Base-by-base conservation (phyloP, 2,888 invertebrate genomes). In the Agrochola macilenta region DNA sequence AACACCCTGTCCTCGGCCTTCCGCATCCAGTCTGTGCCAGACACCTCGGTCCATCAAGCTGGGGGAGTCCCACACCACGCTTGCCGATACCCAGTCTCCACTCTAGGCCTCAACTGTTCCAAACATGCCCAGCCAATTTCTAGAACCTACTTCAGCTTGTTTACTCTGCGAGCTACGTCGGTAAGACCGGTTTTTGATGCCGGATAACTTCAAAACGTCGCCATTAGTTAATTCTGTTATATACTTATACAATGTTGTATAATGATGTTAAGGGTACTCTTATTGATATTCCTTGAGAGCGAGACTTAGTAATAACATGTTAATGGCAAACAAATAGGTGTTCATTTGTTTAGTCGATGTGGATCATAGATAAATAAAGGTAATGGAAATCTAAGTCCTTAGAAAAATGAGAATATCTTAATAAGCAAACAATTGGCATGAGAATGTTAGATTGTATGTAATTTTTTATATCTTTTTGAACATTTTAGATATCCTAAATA, bases 261-360 rank as follows among this genome's bases (percentile, higher is more conserved):
- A 30, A 14, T 35, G 52, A 35, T 35, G 23, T 52, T n/a, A 58
- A 73, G 20, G 20, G 26, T 49, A 30, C 5, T 60, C 0, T 26
- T 71, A 46, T 72, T 72, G 60, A 81, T 69, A 65, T 69, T 75
- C 26, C 66, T 63, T n/a, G 52, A 72, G 49, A 39, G 61, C 9
- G 17, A 49, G 30, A 65, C 60, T 64, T 35, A 23, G 52, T 75
- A 65, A 58, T 73, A 49, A 72, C 72, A 35, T 39, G 69, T 73
- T 72, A 69, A 58, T 43, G 5, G 49, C 52, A 70, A 75, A 85
- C 30, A 65, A 23, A 61, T 61, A 69, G 69, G 72, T 85, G 76
- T 66, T 72, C 75, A 64, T 52, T 75, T 69, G 20, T 69, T n/a
- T 30, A 54, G 73, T 85, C 39, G 26, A 61, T 85, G 52, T 63